Conservation (phyloP, 2,113 vertebrate species). For the Bothrops jararaca region DNA sequence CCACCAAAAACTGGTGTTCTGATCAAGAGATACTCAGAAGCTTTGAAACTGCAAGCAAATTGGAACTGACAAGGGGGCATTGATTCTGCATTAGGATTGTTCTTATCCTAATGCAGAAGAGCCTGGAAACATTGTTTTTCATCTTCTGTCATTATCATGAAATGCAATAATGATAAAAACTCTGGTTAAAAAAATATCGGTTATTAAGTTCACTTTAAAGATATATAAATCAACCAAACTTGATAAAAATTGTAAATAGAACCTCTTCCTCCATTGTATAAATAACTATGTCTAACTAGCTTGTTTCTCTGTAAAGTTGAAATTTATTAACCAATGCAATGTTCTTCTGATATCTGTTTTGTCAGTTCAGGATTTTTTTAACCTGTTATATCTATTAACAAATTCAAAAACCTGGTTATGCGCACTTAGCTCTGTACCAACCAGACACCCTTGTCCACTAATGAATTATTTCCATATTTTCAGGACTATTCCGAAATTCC, state of each 20-base stretch:
- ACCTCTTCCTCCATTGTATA: neutral
- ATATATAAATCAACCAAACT: neutral
- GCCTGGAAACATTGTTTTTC: neutral
- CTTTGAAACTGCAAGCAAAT: neutral
- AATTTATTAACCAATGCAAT: neutral
- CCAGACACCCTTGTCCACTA: neutral
- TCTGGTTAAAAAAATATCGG: neutral
- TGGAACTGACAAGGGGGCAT: neutral
- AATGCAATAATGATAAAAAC: neutral
- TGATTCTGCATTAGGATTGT: neutral
- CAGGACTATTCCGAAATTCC: conserved; percentile 81
- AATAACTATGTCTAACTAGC: neutral
- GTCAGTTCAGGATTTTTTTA: neutral
- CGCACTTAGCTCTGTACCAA: neutral
- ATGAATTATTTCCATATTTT: conserved; percentile 27
- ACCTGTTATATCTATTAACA: neutral
- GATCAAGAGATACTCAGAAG: neutral
- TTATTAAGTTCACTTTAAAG: neutral
- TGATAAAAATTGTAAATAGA: neutral
- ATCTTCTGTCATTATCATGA: neutral
- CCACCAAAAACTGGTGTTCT: neutral
- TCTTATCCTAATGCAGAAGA: neutral
- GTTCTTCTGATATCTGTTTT: neutral
- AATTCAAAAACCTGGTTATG: neutral
- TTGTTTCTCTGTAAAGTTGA: neutral